phyloP scores from a whole-genome alignment of 2,888 invertebrate species.

The Lottia scabra region DNA sequence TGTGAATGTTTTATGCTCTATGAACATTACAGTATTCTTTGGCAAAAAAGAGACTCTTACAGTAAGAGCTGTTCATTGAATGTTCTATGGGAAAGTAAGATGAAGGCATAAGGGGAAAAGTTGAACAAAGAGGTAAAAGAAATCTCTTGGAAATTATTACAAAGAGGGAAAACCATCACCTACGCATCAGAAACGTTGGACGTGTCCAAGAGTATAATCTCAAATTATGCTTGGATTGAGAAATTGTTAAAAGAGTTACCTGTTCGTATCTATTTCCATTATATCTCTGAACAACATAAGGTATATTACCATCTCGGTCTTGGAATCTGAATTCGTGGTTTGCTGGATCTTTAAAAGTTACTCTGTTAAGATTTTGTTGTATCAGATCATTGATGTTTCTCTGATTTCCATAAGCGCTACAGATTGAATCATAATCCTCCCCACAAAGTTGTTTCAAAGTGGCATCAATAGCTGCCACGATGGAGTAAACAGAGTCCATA shows the following conservation, averaged over 20 bases:
- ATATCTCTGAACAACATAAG: slow-evolving; percentile 33
- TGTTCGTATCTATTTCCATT: slow-evolving; percentile 30
- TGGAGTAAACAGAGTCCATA: slow-evolving; percentile 67
- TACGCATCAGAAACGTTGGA: no score
- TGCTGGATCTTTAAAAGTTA: slow-evolving; percentile 39
- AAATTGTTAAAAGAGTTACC: slow-evolving; percentile 27
- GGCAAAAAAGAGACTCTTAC: no score
- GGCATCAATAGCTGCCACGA: slow-evolving; percentile 64
- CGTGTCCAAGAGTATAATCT: no score
- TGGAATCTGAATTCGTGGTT: slow-evolving; percentile 44
- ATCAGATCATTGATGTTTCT: slow-evolving; percentile 37
- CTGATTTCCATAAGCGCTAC: slow-evolving; percentile 38
- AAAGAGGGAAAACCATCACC: no score
- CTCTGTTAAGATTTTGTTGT: slow-evolving; percentile 43
- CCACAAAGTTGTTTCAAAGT: slow-evolving; percentile 61
- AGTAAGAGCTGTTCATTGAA: no score
- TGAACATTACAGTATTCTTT: no score
- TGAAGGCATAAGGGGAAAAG: no score
- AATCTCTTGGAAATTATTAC: no score
- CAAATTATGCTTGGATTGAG: no score
- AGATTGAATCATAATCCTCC: slow-evolving; percentile 39
- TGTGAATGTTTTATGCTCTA: no score
- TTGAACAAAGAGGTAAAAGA: no score
- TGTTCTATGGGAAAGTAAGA: no score
- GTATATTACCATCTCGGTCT: slow-evolving; percentile 45